Base-by-base conservation (phyloP, 2,113 vertebrate species). In the Phyllopteryx taeniolatus region DNA sequence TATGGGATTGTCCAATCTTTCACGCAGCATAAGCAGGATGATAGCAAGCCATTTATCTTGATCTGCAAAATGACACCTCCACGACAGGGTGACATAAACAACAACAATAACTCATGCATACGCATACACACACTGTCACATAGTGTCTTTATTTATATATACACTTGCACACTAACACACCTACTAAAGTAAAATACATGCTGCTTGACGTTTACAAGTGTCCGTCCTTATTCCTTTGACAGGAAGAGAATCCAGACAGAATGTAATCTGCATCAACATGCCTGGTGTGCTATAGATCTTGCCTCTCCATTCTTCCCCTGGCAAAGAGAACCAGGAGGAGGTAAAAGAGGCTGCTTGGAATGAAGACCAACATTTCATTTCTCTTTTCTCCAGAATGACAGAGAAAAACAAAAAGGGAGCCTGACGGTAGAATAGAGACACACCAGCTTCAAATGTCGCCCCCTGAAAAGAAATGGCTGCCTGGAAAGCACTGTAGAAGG, bases 221-320 rank as follows among this genome's bases (percentile, higher is more conserved):
- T 79, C 74, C 49, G 69, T 79, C 79, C 75, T 89, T 67, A 86
- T 87, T 84, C 82, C 72, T 74, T 13, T 87, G 87, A 87, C 82
- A 70, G 71, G 70, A 59, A 63, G 63, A 83, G 85, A 82, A 80
- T 83, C 83, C 75, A 80, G 82, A 83, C 56, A 72, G 79, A 88
- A 75, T 83, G 73, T 84, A 86, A 86, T 84, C 72, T 83, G 82
- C 85, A 86, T 86, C 85, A 88, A 72, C 73, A 77, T 72, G 73
- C 79, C 81, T 13, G 65, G 68, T 13, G 57, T 7, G 69, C 75
- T 77, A 82, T 83, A 79, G 79, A 82, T 89, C 81, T 78, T 78
- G 73, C 56, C 71, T 64, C 78, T 70, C 33, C 60, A 20, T 62
- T 75, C 33, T 1, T 76, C 70, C 79, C 76, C 73, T 81, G 83